Evolutionary conservation across 1,140 invertebrate species (phyloP), one percentile per base, ranked within the genome.

Genomic region (Ips nitidus): DNA sequence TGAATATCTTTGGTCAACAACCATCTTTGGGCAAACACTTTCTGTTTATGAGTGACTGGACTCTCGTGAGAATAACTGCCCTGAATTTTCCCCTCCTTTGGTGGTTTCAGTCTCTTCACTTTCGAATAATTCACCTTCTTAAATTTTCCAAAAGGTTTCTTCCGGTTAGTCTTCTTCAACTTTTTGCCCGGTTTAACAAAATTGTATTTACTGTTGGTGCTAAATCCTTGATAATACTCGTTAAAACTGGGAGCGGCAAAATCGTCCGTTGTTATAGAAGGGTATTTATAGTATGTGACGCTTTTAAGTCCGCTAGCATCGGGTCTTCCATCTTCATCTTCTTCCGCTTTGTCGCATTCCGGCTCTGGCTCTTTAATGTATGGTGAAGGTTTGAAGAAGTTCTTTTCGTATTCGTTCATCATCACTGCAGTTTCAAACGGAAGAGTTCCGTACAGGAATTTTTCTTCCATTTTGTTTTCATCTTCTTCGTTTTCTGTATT

Each of bases 21-120:
- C 77, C 77, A 79, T 59, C 76, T 75, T 65, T 78, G 75, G 56
- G 74, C 75, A 52, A 73, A 75, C 22, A 76, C 47, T 40, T 79
- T 78, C 41, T 77, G 73, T 69, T 76, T 73, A 43, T 74, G 74
- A 4, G 72, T 74, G 2, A 78, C 70, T 6, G 78, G 78, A 43
- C 75, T 56, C 58, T 73, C 57, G 50, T 76, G 52, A 7, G 76
- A 78, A 22, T 55, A 58, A 67, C 64, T 73, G 8, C 75, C 78
- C 65, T 77, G 72, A 53, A 77, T 71, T 60, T 52, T 57, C 22
- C 38, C 47, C 36, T 62, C 69, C 8, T 40, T 43, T 52, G 67
- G 64, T 42, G 71, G 66, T 37, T 65, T 70, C 3, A 7, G 1
- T 7, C 62, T 43, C 5, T 7, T 47, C 39, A 61, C 60, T 50